Conservation (phyloP, 35 echinoderm and acorn worm genomes). For the Holothuria glaberrima region DNA sequence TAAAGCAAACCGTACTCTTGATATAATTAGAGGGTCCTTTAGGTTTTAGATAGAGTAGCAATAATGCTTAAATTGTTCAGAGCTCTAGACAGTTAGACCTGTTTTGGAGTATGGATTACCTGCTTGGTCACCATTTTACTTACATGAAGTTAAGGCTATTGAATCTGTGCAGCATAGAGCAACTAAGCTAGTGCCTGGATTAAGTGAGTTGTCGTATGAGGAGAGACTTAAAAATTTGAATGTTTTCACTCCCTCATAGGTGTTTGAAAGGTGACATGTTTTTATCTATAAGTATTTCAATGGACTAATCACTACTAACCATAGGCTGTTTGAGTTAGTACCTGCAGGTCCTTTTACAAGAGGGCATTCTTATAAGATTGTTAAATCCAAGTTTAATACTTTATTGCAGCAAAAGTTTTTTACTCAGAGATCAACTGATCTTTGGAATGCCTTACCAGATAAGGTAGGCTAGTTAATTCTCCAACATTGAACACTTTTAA, state of each 20-base stretch:
- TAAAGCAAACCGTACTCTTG: constrained; percentile 1
- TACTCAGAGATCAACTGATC: constrained; percentile 1
- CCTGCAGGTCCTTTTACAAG: neutral
- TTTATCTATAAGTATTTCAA: neutral
- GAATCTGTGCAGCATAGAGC: constrained; percentile 17
- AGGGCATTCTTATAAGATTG: neutral
- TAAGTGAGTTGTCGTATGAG: constrained; percentile 15
- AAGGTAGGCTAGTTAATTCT: neutral
- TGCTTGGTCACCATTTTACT: neutral
- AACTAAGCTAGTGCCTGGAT: constrained; percentile 4
- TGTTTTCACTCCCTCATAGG: neutral
- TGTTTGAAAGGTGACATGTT: neutral
- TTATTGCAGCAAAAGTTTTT: neutral
- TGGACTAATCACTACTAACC: neutral
- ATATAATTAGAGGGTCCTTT: neutral
- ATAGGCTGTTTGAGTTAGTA: neutral
- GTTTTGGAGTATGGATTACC: neutral
- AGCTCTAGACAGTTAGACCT: neutral
- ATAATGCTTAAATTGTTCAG: neutral
- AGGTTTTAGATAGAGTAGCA: neutral
- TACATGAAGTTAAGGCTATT: neutral
- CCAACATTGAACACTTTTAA: neutral
- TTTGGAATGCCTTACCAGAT: neutral
- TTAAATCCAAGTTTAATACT: neutral
- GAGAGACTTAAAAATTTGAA: constrained; percentile 13